These are phyloP conservation scores for Mermis nigrescens DNA, from an alignment of 2,888 invertebrate species.

Conservation along the genomic window DNA sequence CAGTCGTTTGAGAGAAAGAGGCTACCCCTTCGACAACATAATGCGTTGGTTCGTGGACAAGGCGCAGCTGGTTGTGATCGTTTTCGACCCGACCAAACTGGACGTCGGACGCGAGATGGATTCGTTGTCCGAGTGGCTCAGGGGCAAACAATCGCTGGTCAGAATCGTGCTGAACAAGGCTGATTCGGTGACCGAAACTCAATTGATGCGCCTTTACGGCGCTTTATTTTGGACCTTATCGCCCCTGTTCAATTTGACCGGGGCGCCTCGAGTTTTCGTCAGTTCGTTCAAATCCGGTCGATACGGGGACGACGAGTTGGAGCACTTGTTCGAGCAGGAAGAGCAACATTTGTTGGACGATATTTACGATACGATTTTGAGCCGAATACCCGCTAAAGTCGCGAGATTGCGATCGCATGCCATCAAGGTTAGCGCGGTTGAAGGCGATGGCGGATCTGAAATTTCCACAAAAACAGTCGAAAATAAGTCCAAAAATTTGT, in stretches of 20 bases:
- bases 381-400: slow-evolving; percentile 77
- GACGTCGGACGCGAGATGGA: slow-evolving; percentile 86
- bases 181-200: slow-evolving; percentile 72
- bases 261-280: slow-evolving; percentile 77
- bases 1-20: slow-evolving; percentile 69
- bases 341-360: slow-evolving; percentile 69
- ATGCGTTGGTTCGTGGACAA: slow-evolving; percentile 93
- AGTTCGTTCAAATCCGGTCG: slow-evolving; percentile 52
- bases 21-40: slow-evolving; percentile 83
- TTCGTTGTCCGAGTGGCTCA: slow-evolving; percentile 70
- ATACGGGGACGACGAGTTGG: slow-evolving; percentile 59
- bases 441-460: too few relatives aligned
- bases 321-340: slow-evolving; percentile 61
- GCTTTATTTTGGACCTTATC: slow-evolving; percentile 88
- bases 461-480: too few relatives aligned
- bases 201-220: slow-evolving; percentile 75
- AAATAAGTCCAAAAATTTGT: too few relatives aligned
- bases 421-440: too few relatives aligned
- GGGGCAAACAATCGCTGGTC: slow-evolving; percentile 53
- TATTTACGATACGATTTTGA: slow-evolving; percentile 61
- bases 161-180: slow-evolving; percentile 83
- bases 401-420: slow-evolving; percentile 71
- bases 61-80: slow-evolving; percentile 73
- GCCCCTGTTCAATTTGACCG: slow-evolving; percentile 80
- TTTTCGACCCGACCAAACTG: slow-evolving; percentile 81